A percentile compares a stretch with the other conserved stretches of the same genome.
Conservation (phyloP, 2,888 invertebrate genomes). For the Drosophila neoperkinsi region DNA sequence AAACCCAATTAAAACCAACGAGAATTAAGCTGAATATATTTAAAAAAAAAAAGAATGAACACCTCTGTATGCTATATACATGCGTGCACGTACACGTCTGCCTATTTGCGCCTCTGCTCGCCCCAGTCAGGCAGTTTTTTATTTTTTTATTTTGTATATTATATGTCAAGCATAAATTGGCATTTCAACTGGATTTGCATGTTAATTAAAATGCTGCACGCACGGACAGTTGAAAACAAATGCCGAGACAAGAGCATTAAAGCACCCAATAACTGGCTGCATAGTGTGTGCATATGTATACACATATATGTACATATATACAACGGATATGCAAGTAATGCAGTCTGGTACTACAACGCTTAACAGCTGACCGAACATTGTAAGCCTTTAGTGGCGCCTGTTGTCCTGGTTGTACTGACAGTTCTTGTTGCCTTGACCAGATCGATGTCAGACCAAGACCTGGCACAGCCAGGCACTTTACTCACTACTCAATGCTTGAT, state of each 20-base stretch:
- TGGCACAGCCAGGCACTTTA: constrained; percentile 56
- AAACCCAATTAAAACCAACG: constrained; percentile 36
- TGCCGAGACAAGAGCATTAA: constrained; percentile 70
- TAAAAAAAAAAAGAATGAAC: constrained; percentile 16
- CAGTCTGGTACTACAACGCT: constrained; percentile 51
- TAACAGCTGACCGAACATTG: constrained; percentile 68
- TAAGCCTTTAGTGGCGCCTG: constrained; percentile 54
- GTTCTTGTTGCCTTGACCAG: constrained; percentile 42
- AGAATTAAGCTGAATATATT: constrained; percentile 35
- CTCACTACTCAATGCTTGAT: constrained; percentile 51
- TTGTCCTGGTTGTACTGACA: background rate
- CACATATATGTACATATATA: background rate
- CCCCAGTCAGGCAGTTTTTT: constrained; percentile 17
- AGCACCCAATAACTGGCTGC: constrained; percentile 36
- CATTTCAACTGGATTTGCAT: constrained; percentile 81
- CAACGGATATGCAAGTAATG: constrained; percentile 30
- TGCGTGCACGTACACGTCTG: constrained; percentile 8
- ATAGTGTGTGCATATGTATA: constrained; percentile 17
- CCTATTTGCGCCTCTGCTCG: constrained; percentile 16
- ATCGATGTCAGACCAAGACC: constrained; percentile 70
- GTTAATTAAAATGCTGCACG: constrained; percentile 78
- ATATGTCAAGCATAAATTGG: constrained; percentile 80
- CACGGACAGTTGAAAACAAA: constrained; percentile 77
- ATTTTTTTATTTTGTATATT: constrained; percentile 56
- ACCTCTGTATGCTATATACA: constrained; percentile 26